Percentiles rank a stretch among this genome's conserved stretches.
phyloP scores from a whole-genome alignment of 2,797 vertebrate genomes.

The Acipenser transmontanus region DNA sequence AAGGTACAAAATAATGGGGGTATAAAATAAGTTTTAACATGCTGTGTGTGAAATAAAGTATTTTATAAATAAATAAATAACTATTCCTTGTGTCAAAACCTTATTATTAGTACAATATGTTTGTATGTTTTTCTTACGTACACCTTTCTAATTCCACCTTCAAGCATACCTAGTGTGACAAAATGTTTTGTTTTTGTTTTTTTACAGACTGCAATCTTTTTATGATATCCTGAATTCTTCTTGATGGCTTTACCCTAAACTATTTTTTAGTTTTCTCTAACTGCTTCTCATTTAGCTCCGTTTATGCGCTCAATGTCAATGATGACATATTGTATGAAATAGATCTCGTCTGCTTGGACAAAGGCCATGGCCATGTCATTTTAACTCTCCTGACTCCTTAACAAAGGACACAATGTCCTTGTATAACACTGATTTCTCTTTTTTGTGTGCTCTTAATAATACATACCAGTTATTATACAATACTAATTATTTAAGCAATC shows the following conservation, averaged over 20 bases:
- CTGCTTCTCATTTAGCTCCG: neutral
- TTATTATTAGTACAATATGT: too few relatives aligned
- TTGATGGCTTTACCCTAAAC: neutral
- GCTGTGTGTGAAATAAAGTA: too few relatives aligned
- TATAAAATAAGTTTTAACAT: too few relatives aligned
- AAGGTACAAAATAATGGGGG: too few relatives aligned
- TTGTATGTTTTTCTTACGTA: too few relatives aligned
- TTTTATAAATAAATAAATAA: too few relatives aligned
- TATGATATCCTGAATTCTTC: neutral
- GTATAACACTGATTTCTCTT: neutral
- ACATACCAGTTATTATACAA: neutral
- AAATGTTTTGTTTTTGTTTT: too few relatives aligned
- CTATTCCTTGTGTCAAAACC: too few relatives aligned
- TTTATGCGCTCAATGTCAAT: neutral
- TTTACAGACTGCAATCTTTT: too few relatives aligned
- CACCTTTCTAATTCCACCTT: too few relatives aligned
- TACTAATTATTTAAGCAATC: constrained; percentile 5
- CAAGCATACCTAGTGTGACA: too few relatives aligned
- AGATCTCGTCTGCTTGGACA: neutral
- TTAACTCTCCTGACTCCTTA: neutral
- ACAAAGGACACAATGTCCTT: constrained; percentile 1
- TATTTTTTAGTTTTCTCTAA: neutral
- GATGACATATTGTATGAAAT: neutral
- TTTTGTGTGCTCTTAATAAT: neutral
- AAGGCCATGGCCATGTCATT: constrained; percentile 10